phyloP scores from a whole-genome alignment of 2,888 invertebrate species.

The Malthinus seriepunctatus region DNA sequence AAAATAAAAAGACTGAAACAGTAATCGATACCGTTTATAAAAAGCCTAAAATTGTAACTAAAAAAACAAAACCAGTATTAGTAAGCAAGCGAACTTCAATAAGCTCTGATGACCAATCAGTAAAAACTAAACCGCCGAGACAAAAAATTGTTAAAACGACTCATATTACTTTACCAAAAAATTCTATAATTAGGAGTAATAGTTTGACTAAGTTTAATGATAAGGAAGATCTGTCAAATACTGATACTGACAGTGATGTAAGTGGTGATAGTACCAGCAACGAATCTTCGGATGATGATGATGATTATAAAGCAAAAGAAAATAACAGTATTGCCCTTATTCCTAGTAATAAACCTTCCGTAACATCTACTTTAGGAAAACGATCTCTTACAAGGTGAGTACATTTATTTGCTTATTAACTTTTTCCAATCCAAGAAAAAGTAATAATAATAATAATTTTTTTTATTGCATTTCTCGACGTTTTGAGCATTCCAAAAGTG shows the following conservation, averaged over 20 bases:
- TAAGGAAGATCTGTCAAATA: background rate
- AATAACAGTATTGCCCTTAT: background rate
- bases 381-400: constrained; percentile 36
- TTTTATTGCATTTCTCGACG: no score
- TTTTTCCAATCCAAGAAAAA: no score
- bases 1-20: background rate
- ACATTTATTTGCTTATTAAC: no score
- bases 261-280: constrained; percentile 8
- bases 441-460: no score
- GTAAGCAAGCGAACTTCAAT: background rate
- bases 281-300: constrained; percentile 12
- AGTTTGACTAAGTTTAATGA: background rate
- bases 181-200: background rate
- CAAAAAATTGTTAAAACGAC: background rate
- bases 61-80: background rate
- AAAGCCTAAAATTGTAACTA: background rate
- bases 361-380: constrained; percentile 34
- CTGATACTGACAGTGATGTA: background rate
- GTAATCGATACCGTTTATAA: background rate
- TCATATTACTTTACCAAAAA: background rate
- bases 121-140: background rate
- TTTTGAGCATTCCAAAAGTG: no score
- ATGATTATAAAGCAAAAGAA: background rate
- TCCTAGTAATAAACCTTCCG: constrained; percentile 22
- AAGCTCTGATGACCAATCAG: background rate